These are phyloP conservation scores for Carcina quercana DNA, from an alignment of 2,888 invertebrate genomes.

Conservation along the genomic window DNA sequence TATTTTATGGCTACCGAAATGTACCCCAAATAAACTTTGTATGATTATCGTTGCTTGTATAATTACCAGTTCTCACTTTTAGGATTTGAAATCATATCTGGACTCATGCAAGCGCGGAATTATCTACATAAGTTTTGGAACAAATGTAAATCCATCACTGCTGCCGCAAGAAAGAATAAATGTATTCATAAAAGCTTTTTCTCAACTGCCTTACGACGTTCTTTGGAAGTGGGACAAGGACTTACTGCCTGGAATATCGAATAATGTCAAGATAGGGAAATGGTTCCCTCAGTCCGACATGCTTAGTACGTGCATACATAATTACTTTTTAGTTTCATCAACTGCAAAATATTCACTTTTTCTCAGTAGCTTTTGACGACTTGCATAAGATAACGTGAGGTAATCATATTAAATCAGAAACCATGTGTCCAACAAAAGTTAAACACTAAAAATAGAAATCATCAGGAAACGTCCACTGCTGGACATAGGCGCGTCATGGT, in stretches of 20 bases:
- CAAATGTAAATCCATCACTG: conserved; percentile 38
- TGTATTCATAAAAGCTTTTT: conserved; percentile 37
- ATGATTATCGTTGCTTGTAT: too few species aligned
- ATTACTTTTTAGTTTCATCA: too few species aligned
- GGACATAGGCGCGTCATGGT: too few species aligned
- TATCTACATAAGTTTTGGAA: conserved; percentile 58
- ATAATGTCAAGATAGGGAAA: conserved; percentile 41
- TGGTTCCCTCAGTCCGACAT: conserved; percentile 36
- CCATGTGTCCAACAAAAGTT: too few species aligned
- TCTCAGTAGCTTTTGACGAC: not conserved
- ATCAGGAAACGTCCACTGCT: too few species aligned
- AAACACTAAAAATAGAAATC: too few species aligned
- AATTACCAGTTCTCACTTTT: conserved; percentile 12
- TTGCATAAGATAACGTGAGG: too few species aligned
- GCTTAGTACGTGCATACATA: conserved; percentile 28
- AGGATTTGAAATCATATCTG: conserved; percentile 35
- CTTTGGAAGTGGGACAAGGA: conserved; percentile 19
- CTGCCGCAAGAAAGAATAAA: conserved; percentile 37
- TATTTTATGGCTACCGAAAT: too few species aligned
- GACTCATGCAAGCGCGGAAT: conserved; percentile 52
- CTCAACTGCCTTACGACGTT: conserved; percentile 39
- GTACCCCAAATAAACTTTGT: too few species aligned
- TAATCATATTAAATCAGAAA: too few species aligned
- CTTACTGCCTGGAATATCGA: conserved; percentile 23
- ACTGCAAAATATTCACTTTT: too few species aligned